Evolutionary conservation across 2,888 invertebrate species (phyloP).

Genomic region (Drosophila fulvimacula): DNA sequence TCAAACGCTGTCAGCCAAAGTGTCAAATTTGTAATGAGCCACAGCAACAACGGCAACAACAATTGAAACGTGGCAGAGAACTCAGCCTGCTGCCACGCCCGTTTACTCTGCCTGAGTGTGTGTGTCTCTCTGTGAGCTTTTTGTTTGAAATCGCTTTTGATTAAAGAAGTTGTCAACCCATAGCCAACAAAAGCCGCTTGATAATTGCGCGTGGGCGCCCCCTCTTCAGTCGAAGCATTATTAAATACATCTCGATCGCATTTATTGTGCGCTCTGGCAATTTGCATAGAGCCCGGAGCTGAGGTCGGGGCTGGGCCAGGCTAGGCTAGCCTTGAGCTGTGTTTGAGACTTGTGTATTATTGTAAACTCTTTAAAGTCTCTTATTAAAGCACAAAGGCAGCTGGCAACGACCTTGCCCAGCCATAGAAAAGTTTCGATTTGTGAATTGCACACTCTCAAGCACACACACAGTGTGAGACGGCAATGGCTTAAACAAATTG

Average conservation of each 20-base stretch:
- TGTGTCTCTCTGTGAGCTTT: neutral
- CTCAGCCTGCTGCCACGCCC: conserved; percentile 56
- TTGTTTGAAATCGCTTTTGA: conserved; percentile 60
- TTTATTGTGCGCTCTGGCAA: conserved; percentile 41
- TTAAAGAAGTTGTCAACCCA: conserved; percentile 78
- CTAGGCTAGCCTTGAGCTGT: conserved; percentile 46
- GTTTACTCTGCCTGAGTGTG: neutral
- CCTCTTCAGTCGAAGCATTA: conserved; percentile 27
- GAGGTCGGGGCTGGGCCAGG: conserved; percentile 9
- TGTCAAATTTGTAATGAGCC: conserved; percentile 80
- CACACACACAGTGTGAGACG: neutral
- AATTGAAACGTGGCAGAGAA: conserved; percentile 17
- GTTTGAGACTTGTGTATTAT: conserved; percentile 41
- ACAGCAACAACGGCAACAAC: conserved; percentile 14
- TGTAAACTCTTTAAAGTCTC: conserved; percentile 55
- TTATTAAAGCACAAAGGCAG: conserved; percentile 36
- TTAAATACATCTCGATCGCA: conserved; percentile 48
- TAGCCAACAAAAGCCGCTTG: conserved; percentile 52
- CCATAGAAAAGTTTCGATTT: conserved; percentile 51
- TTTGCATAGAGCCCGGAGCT: conserved; percentile 48
- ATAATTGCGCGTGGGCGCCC: conserved; percentile 74
- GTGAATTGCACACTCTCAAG: conserved; percentile 31
- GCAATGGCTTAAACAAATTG: conserved; percentile 44
- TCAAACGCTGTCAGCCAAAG: conserved; percentile 76
- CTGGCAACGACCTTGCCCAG: conserved; percentile 62